phyloP scores from a whole-genome alignment of 2,113 vertebrate genomes.

The Acanthisitta chloris region DNA sequence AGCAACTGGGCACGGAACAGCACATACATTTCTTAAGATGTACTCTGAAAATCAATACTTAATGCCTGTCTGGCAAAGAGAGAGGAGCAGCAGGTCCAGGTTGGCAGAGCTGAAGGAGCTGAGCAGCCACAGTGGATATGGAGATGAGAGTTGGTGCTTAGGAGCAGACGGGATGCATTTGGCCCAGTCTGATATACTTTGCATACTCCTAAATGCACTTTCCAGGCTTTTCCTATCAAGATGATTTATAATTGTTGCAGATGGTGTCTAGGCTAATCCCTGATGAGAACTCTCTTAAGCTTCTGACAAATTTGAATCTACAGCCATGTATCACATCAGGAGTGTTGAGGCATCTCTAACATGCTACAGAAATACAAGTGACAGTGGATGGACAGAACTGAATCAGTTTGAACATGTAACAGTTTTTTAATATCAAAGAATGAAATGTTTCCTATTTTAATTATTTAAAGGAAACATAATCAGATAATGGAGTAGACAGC shows the following conservation, averaged over 20 bases:
- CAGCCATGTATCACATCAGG: not conserved
- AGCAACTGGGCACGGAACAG: not conserved
- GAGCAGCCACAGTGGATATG: not conserved
- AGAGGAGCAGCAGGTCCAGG: not conserved
- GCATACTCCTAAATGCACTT: not conserved
- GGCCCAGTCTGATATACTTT: not conserved
- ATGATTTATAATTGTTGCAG: conserved; percentile 46
- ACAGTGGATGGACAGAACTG: not conserved
- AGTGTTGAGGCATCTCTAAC: not conserved
- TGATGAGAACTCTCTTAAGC: not conserved
- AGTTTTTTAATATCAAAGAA: not conserved
- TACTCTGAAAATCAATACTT: not conserved
- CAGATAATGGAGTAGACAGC: not conserved
- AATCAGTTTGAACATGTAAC: not conserved
- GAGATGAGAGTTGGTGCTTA: not conserved
- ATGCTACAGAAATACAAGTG: not conserved
- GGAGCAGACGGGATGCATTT: not conserved
- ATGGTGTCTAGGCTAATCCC: not conserved
- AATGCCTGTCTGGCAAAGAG: not conserved
- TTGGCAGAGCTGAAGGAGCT: not conserved
- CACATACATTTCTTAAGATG: not conserved
- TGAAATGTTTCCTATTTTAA: not conserved
- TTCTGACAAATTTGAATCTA: not conserved
- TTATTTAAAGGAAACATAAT: not conserved
- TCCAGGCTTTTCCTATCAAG: not conserved